A percentile compares a stretch with the other conserved stretches of the same genome.
Conservation (phyloP, 2,888 invertebrate species). For the Lithosia quadra region DNA sequence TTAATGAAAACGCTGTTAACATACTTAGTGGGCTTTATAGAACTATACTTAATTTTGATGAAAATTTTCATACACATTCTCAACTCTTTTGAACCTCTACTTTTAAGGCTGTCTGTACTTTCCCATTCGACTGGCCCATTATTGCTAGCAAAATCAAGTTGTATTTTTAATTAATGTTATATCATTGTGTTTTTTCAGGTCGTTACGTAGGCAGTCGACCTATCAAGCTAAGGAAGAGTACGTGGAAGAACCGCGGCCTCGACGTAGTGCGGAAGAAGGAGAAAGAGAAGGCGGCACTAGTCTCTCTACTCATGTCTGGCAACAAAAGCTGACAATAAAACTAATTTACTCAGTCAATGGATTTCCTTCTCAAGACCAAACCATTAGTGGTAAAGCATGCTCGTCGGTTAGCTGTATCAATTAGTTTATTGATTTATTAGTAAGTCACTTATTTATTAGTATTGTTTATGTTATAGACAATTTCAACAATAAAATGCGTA, state of each 20-base stretch:
- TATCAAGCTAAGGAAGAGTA: slow-evolving; percentile 98
- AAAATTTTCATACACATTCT: no score
- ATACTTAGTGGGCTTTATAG: no score
- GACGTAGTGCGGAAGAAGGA: slow-evolving; percentile 98
- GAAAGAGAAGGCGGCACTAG: slow-evolving; percentile 96
- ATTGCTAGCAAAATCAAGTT: background rate
- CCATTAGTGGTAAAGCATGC: background rate
- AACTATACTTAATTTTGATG: no score
- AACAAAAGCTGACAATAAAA: slow-evolving; percentile 74
- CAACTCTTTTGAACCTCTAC: no score
- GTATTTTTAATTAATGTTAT: background rate
- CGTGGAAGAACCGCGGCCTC: slow-evolving; percentile 97
- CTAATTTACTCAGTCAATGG: background rate
- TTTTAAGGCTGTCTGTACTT: no score
- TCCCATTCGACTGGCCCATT: no score
- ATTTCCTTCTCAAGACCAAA: background rate
- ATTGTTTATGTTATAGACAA: no score
- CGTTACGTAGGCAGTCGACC: slow-evolving; percentile 99
- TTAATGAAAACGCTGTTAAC: no score
- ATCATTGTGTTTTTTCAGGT: slow-evolving; percentile 85
- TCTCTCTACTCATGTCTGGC: slow-evolving; percentile 90
- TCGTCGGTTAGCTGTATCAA: background rate
- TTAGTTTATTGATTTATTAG: background rate
- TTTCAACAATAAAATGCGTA: no score
- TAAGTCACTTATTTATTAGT: no score